A percentile compares a stretch with the other conserved stretches of the same genome.
Evolutionary conservation across 2,797 vertebrate species (phyloP).

Genomic region (Mormyrops attenuatus): DNA sequence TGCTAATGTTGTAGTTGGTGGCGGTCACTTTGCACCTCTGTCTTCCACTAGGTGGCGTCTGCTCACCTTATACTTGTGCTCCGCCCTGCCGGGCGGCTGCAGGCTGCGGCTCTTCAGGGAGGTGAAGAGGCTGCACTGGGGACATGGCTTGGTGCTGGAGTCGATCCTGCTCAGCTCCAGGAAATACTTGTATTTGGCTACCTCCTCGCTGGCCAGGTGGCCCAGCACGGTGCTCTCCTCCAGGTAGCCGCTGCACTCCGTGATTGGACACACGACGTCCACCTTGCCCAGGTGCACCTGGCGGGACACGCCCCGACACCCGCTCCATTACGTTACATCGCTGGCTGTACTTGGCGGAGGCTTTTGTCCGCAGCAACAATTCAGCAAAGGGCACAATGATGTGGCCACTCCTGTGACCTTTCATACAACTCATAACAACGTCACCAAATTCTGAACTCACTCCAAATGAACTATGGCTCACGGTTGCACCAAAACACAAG

Average conservation of each 20-base stretch:
- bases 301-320: not conserved
- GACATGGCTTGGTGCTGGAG: conserved; percentile 93
- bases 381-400: not conserved
- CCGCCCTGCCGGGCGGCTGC: conserved; percentile 69
- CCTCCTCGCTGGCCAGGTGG: conserved; percentile 77
- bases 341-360: not conserved
- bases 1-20: not conserved
- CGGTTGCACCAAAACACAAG: not conserved
- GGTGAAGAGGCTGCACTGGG: conserved; percentile 93
- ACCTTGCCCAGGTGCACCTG: conserved; percentile 83
- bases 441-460: not conserved
- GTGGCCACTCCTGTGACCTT: not conserved
- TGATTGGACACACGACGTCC: conserved; percentile 84
- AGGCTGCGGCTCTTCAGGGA: conserved; percentile 75
- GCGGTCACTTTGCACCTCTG: not conserved
- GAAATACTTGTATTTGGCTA: conserved; percentile 91
- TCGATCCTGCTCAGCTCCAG: conserved; percentile 88
- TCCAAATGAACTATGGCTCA: not conserved
- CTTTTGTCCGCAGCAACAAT: not conserved
- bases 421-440: not conserved
- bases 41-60: not conserved
- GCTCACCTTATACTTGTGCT: conserved; percentile 94
- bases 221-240: conserved; percentile 80
- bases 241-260: conserved; percentile 85
- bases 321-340: no score